Evolutionary conservation across 1,140 invertebrate species (phyloP), one percentile per base, ranked within the genome.

Genomic region (Lerema accius): DNA sequence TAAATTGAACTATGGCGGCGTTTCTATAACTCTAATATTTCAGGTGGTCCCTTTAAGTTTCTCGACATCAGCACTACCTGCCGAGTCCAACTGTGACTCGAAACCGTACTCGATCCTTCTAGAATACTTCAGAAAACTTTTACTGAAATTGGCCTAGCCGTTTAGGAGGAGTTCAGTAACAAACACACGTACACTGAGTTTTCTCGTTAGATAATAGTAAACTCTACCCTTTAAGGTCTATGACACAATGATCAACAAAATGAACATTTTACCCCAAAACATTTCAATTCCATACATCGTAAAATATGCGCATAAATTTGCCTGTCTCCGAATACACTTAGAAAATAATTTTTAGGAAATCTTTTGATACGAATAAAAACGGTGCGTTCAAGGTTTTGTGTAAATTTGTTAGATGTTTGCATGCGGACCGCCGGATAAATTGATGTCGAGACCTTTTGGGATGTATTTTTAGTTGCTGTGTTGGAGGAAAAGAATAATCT

Each of bases 221-320:
- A n/a, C n/a, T n/a, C n/a, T n/a, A n/a, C n/a, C n/a, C n/a, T n/a
- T n/a, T n/a, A n/a, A n/a, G n/a, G n/a, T n/a, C n/a, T n/a, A 32
- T 9, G 28, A 9, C 7, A 4, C 9, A 9, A 37, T 37, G n/a
- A 37, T 37, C 35, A 37, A 3, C n/a, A 37, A n/a, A n/a, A 37
- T 37, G 35, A 37, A 32, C 14, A 50, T 50, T 15, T 35, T 13
- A 50, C 3, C 17, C n/a, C 39, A 56, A 56, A 56, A 26, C 19
- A 10, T 14, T 26, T 26, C 23, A 15, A 43, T 43, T 32, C 19
- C 39, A 43, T 56, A 11, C 23, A 19, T 15, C 19, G 9, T 26
- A 10, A 56, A 43, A 56, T 56, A 56, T 56, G 53, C 53, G 39
- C 53, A 56, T 56, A 56, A 43, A 43, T 56, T 56, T 42, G 13